Base-by-base conservation (phyloP, 2,113 vertebrate species). In the Zosterops lateralis region DNA sequence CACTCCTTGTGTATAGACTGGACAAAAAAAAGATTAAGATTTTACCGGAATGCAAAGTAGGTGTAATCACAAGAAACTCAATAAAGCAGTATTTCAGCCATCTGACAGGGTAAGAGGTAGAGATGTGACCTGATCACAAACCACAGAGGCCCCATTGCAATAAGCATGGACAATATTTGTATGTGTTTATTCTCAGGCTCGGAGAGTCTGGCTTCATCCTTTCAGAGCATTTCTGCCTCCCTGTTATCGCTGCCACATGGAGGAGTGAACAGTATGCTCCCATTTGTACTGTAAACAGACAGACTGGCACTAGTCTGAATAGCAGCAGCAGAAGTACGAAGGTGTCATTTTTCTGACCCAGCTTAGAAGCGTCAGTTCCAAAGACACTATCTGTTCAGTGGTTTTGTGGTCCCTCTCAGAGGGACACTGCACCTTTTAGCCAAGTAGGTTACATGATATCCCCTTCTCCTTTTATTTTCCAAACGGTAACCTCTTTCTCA, bases 111-210 rank as follows among this genome's bases (percentile, higher is more conserved):
- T 48, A 19, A 89, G 38, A 71, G 0, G 0, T 32, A 74, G 10
- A 81, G 25, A 65, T 2, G 9, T 10, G 12, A 64, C 19, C 19
- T 62, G 42, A 68, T 31, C 7, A 3, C 36, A 83, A 79, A 65
- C 4, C 1, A 12, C 57, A 51, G 44, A 5, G 20, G 12, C 9
- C 4, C 6, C 0, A 1, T 4, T 0, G 0, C 71, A 68, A 5
- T 2, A 82, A 45, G 8, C 51, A 84, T 0, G 1, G 17, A 15
- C 36, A 58, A 1, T 38, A 73, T 45, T 53, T 65, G 3, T 47
- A 15, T 2, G 3, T 42, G 14, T 57, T 87, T 45, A 53, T 50
- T 62, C 21, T 57, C 29, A 22, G 24, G 13, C 44, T 78, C 25
- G 6, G 4, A 85, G 29, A 72, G 7, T 12, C 36, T 66, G 25